Conservation (phyloP, 2,888 invertebrate genomes). For the Oeneis ivallda region DNA sequence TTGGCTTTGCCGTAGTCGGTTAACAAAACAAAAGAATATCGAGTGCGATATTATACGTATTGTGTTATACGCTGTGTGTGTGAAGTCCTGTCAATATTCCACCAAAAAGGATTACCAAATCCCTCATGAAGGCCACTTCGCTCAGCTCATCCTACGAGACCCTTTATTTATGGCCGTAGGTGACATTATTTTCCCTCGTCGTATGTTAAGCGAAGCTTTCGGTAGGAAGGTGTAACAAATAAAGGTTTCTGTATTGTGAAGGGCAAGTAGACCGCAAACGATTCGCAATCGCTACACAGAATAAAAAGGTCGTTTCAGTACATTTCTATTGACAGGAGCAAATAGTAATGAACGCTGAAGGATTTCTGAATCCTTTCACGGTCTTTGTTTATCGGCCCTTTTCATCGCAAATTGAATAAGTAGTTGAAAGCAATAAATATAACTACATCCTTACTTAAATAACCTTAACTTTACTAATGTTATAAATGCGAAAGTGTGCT, state of each 20-base stretch:
- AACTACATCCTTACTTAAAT: too few species aligned
- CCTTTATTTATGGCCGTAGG: background rate
- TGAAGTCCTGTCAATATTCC: too few species aligned
- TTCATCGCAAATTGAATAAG: background rate
- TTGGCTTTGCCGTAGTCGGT: too few species aligned
- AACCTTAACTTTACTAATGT: too few species aligned
- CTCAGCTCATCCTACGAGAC: background rate
- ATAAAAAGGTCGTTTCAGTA: constrained; percentile 3
- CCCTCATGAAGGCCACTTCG: too few species aligned
- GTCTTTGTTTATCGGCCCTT: background rate
- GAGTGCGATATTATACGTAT: too few species aligned
- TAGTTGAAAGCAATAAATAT: too few species aligned
- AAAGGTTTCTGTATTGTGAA: constrained; percentile 6
- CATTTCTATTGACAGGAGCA: background rate
- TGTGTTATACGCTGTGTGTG: too few species aligned
- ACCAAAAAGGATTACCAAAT: too few species aligned
- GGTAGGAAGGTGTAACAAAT: constrained; percentile 2
- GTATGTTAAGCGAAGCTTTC: background rate
- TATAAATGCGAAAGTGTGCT: too few species aligned
- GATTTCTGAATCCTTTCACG: background rate
- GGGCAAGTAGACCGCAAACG: constrained; percentile 4
- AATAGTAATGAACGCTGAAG: background rate
- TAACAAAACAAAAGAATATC: too few species aligned
- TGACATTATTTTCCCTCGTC: background rate
- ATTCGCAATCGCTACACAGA: background rate